A percentile compares a stretch with the other conserved stretches of the same genome.
These are phyloP conservation scores for Ceratosolen fusciceps DNA, from an alignment of 1,140 invertebrate genomes.

Conservation along the genomic window DNA sequence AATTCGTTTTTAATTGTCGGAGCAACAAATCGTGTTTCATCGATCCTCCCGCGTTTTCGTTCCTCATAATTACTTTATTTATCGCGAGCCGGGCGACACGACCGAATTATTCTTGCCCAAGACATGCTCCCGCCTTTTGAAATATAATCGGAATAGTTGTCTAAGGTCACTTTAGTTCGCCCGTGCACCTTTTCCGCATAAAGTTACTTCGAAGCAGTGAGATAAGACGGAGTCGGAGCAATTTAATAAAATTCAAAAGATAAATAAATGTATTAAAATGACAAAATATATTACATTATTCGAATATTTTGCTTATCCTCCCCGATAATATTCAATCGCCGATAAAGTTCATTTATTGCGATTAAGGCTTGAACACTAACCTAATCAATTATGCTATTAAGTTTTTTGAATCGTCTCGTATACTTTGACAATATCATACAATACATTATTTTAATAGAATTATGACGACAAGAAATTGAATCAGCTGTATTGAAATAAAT, in stretches of 20 bases:
- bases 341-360: background rate
- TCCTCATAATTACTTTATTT: constrained; percentile 23
- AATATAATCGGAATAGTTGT: constrained; percentile 17
- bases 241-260: background rate
- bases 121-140: background rate
- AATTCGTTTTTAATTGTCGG: constrained; percentile 12
- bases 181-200: background rate
- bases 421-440: too few species aligned
- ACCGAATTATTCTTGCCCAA: constrained; percentile 3
- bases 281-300: background rate
- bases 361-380: background rate
- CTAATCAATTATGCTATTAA: too few species aligned
- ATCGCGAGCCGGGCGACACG: background rate
- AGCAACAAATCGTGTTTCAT: background rate
- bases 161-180: background rate
- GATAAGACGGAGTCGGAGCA: background rate
- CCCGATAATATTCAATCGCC: too few species aligned
- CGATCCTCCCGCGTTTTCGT: background rate
- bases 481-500: background rate
- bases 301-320: background rate
- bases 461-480: too few species aligned
- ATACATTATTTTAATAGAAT: too few species aligned
- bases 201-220: background rate
- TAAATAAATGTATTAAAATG: too few species aligned
- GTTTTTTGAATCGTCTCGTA: too few species aligned